Conservation (phyloP, 2,797 vertebrate genomes). For the Tauraco hartlaubi region DNA sequence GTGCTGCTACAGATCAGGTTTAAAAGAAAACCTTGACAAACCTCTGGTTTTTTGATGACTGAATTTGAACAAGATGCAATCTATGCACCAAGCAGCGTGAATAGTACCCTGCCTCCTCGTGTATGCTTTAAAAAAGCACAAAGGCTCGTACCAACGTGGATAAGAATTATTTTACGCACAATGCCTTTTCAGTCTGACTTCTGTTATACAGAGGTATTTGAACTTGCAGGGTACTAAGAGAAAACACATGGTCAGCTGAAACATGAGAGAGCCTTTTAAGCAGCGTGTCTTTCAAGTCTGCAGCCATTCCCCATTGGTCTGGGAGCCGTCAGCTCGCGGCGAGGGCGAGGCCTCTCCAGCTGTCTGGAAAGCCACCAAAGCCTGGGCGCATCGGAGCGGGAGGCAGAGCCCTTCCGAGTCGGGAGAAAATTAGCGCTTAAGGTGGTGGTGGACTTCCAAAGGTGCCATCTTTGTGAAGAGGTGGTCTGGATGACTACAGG, state of each 20-base stretch:
- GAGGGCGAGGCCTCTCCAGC: background rate
- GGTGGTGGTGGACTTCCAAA: background rate
- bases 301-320: conserved; percentile 60
- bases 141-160: background rate
- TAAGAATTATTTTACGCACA: conserved; percentile 71
- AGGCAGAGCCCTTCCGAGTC: background rate
- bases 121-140: conserved; percentile 42
- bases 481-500: background rate
- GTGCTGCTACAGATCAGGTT: conserved; percentile 24
- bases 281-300: conserved; percentile 65
- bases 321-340: conserved; percentile 29
- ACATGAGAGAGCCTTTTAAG: conserved; percentile 73
- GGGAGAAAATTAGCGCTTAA: background rate
- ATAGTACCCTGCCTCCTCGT: background rate
- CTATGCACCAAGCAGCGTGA: background rate
- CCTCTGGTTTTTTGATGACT: background rate
- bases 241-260: conserved; percentile 76
- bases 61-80: conserved; percentile 47
- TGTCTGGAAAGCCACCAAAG: conserved; percentile 6
- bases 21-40: conserved; percentile 42
- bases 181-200: conserved; percentile 76
- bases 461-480: background rate
- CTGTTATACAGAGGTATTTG: conserved; percentile 74
- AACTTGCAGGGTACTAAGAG: conserved; percentile 70
- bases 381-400: accelerated